These are phyloP conservation scores for Epiblema foenella DNA, from an alignment of 2,888 invertebrate species.

Conservation along the genomic window DNA sequence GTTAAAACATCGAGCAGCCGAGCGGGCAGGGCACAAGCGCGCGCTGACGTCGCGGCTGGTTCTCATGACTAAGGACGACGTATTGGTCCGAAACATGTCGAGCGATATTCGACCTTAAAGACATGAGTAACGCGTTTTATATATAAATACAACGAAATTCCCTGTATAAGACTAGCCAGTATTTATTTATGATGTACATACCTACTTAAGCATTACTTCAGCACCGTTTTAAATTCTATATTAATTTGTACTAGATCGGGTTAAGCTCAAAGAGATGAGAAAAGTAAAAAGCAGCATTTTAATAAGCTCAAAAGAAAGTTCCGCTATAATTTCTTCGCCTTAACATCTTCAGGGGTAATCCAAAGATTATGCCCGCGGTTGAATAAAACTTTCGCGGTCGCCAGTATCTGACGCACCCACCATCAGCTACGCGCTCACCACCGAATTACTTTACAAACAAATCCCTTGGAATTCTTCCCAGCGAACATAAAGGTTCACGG, in stretches of 20 bases:
- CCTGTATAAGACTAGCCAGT: too few relatives aligned
- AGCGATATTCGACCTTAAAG: too few relatives aligned
- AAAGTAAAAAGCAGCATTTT: conserved; percentile 56
- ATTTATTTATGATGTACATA: too few relatives aligned
- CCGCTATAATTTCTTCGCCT: conserved; percentile 60
- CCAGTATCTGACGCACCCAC: conserved; percentile 48
- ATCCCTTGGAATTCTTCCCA: conserved; percentile 32
- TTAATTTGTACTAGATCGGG: conserved; percentile 44
- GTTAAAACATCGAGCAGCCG: too few relatives aligned
- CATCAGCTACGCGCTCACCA: conserved; percentile 7
- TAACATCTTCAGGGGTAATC: conserved; percentile 63
- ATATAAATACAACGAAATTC: too few relatives aligned
- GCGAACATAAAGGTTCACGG: conserved; percentile 14
- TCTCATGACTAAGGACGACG: too few relatives aligned
- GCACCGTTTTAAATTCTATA: conserved; percentile 5
- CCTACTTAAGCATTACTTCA: not conserved
- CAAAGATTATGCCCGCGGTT: conserved; percentile 58
- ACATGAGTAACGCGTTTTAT: too few relatives aligned
- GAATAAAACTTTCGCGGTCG: conserved; percentile 59
- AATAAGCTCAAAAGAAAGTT: conserved; percentile 63
- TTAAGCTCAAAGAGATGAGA: conserved; percentile 48
- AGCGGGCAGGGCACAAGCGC: too few relatives aligned
- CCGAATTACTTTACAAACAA: conserved; percentile 40
- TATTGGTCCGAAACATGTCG: too few relatives aligned
- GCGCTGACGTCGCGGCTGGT: too few relatives aligned